These are phyloP conservation scores for Harpagoxenus sublaevis DNA, from an alignment of 2,888 invertebrate species.

Conservation along the genomic window DNA sequence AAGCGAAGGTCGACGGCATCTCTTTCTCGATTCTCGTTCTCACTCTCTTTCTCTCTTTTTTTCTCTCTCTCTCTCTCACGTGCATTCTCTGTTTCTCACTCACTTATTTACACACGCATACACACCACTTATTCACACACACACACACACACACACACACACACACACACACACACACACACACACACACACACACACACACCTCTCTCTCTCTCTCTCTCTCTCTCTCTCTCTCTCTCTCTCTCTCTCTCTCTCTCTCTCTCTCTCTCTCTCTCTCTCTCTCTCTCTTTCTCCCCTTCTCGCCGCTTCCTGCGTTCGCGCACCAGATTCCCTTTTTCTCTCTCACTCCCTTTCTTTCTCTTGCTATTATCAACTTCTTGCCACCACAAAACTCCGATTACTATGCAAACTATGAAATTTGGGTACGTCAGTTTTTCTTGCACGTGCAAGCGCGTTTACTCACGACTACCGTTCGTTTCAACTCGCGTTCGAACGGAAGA, in stretches of 20 bases:
- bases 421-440: neutral
- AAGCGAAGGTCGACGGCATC: constrained; percentile 70
- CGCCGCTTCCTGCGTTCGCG: constrained; percentile 21
- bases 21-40: constrained; percentile 46
- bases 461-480: neutral
- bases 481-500: neutral
- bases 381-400: constrained; percentile 67
- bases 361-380: constrained; percentile 15
- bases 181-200: neutral
- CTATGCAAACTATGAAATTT: constrained; percentile 47
- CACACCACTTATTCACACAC: neutral
- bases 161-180: neutral
- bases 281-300: neutral
- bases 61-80: constrained; percentile 2
- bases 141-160: neutral
- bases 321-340: constrained; percentile 31
- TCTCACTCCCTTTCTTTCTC: constrained; percentile 15
- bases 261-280: too few relatives aligned
- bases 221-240: too few relatives aligned
- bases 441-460: neutral
- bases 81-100: neutral
- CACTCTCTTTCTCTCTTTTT: constrained; percentile 46
- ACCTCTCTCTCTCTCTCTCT: neutral
- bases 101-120: neutral
- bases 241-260: too few relatives aligned